Base-by-base conservation (phyloP, 2,113 vertebrate genomes). In the Myrmecobius fasciatus region DNA sequence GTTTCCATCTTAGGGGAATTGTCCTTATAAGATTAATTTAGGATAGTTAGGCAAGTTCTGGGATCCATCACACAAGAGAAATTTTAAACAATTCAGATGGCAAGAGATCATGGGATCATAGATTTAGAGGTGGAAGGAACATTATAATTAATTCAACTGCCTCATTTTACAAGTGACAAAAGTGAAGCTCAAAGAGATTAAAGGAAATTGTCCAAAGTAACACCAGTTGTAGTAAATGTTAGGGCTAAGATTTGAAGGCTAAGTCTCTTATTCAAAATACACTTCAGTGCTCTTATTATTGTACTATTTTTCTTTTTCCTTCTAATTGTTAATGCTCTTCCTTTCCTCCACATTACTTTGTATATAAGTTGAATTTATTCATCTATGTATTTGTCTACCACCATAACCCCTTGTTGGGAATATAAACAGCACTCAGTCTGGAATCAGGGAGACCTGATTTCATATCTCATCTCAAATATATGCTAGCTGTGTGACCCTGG, bases 1-100 rank as follows among this genome's bases (percentile, higher is more conserved):
- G 91, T 94, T 89, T 91, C 94, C 89, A 60, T 90, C 91, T 36
- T 88, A 46, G 53, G 91, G 75, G 43, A 95, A 95, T 51, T n/a
- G 54, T 89, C 56, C 36, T 75, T 17, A 5, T 75, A 75, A 17
- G n/a, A 75, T 75, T 67, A 96, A 53, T 25, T 43, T n/a, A 36
- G 48, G 48, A 11, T 54, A 75, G 88, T 67, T n/a, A 17, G 17
- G 89, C 36, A 92, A 95, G 36, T 25, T 93, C 43, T 90, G 92
- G 88, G 43, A 28, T 43, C 26, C 67, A 95, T 75, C 52, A 91
- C n/a, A 43, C 53, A 49, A 67, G 52, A 92, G 4, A 91, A 17
- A 96, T 53, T 95, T 3, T 75, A 2, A 95, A 93, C 88, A 92
- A 93, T 56, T 95, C 91, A n/a, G 14, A 75, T n/a, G 36, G 1